Conservation (phyloP, 2,797 vertebrate species). For the Scarus forsteni region DNA sequence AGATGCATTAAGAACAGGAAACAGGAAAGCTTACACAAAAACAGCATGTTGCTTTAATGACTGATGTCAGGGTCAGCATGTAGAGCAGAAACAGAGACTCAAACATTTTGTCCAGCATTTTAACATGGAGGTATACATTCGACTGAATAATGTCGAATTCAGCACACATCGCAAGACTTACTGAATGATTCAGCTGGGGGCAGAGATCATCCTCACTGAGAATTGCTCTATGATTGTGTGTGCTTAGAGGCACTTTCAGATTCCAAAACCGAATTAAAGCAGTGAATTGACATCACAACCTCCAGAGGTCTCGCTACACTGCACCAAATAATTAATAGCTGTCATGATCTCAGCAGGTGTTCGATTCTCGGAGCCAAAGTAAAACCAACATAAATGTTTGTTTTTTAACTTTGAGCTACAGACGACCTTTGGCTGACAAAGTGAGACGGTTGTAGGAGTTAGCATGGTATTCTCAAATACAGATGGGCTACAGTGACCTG, state of each 20-base stretch:
- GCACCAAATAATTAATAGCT: constrained; percentile 39
- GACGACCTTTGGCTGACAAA: constrained; percentile 3
- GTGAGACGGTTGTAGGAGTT: background rate
- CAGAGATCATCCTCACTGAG: constrained; percentile 45
- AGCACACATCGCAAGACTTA: constrained; percentile 35
- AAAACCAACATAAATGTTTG: constrained; percentile 5
- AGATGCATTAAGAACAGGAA: constrained; percentile 44
- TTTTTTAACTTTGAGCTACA: background rate
- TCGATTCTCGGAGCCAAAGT: constrained; percentile 8
- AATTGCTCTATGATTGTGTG: constrained; percentile 70
- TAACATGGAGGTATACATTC: constrained; percentile 31
- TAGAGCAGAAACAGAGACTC: constrained; percentile 13
- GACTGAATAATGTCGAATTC: constrained; percentile 12
- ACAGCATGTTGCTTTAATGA: constrained; percentile 12
- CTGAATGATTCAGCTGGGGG: constrained; percentile 62
- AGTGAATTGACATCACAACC: constrained; percentile 24
- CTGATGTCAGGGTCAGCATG: constrained; percentile 2
- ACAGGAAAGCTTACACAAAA: constrained; percentile 2
- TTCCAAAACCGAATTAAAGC: constrained; percentile 33
- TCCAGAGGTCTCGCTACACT: background rate
- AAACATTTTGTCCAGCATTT: constrained; percentile 16
- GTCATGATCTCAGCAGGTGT: constrained; percentile 9
- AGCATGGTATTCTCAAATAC: constrained; percentile 23
- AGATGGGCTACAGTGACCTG: constrained; percentile 18
- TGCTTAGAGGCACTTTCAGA: constrained; percentile 56